These are phyloP conservation scores for Himalopsyche anomala DNA, from an alignment of 2,888 invertebrate species.

Conservation along the genomic window DNA sequence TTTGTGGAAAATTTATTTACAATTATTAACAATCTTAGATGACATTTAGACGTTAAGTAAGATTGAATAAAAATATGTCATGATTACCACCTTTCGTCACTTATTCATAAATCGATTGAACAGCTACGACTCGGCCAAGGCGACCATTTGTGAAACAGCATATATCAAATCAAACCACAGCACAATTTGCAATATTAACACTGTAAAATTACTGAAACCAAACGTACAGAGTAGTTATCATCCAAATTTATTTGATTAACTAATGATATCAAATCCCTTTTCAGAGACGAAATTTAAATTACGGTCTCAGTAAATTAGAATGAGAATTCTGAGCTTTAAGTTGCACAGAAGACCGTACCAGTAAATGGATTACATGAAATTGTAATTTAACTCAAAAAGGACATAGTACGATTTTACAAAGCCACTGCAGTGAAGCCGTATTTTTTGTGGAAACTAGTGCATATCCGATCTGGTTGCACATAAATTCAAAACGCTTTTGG, in stretches of 20 bases:
- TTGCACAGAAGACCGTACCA: neutral
- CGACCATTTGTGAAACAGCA: too few species aligned
- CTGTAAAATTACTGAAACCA: neutral
- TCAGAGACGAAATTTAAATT: neutral
- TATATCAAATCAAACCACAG: too few species aligned
- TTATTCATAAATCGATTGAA: too few species aligned
- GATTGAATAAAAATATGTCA: too few species aligned
- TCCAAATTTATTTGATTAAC: neutral
- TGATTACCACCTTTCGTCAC: too few species aligned
- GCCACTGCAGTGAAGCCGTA: neutral
- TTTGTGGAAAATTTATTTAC: too few species aligned
- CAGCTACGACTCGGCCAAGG: too few species aligned
- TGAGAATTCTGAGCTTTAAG: neutral
- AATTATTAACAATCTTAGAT: too few species aligned
- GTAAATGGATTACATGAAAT: neutral
- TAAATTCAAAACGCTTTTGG: neutral
- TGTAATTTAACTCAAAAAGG: neutral
- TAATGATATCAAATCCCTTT: neutral
- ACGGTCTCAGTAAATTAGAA: conserved; percentile 13
- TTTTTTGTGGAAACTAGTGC: conserved; percentile 1
- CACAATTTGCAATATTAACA: too few species aligned
- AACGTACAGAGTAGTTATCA: neutral
- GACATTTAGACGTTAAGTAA: too few species aligned
- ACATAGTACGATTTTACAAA: neutral
- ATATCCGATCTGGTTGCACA: neutral